Base-by-base conservation (phyloP, 2,888 invertebrate genomes). In the Tiphia femorata region DNA sequence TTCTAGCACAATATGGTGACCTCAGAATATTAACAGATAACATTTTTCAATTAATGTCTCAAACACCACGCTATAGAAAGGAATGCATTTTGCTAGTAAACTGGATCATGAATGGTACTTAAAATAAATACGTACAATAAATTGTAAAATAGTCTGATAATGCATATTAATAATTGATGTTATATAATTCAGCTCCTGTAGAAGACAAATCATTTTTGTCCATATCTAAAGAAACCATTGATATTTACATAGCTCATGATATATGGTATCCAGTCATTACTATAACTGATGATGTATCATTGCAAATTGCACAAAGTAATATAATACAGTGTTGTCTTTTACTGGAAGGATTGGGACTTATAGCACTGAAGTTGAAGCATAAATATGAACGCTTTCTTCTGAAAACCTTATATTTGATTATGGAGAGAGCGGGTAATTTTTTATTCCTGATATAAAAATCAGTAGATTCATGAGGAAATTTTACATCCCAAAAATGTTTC, bases 311-410 rank as follows among this genome's bases (percentile, higher is more conserved):
- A 1, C 89, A 89, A 72, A 85, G 85, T 46, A 91, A 93, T 83
- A 85, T 92, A 51, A 76, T 89, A 27, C 88, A 89, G 67, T 85
- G 87, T 37, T 93, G 93, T 72, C 77, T 93, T 4, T 84, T 92
- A 58, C 84, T 90, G 0, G 92, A 93, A 79, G 91, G 92, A 1
- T 80, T 93, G 14, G 93, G 90, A 0, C 81, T 87, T 70, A 85
- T 91, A 60, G 90, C 93, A 0, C 55, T 71, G 3, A 81, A 84
- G 10, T 81, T 92, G 19, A 81, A 84, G 47, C 71, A 80, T 0
- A 72, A 85, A 0, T 92, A 88, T 78, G 86, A 89, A 61, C 84
- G 85, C 1, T 90, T 88, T 75, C 77, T 93, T 58, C 80, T 92
- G 51, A 88, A 88, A 72, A 88, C 89, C 12, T 83, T 94, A 33